Evolutionary conservation across 2,113 vertebrate genomes (phyloP), one percentile per base, ranked within the genome.

Genomic region (Lycaon pictus): DNA sequence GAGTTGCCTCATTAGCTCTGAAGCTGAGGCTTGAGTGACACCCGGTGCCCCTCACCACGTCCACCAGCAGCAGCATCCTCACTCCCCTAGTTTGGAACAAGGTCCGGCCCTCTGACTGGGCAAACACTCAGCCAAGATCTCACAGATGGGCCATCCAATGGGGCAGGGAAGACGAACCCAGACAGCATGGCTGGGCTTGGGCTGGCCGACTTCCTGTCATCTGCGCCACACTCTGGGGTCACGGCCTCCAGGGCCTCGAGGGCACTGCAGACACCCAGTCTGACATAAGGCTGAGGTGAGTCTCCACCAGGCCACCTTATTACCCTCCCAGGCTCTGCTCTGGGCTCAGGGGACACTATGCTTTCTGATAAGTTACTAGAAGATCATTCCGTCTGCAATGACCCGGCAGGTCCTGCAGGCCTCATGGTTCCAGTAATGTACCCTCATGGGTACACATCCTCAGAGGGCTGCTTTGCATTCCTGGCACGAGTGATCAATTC

Each of bases 121-220:
- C 56, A 43, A 23, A 51, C 71, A 22, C 65, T 72, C 67, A 13
- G 5, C 13, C 80, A 13, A 3, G 32, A 63, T 16, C 43, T 15
- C 7, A 25, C 29, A 7, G 55, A 74, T 0, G 9, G 25, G 43
- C 16, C 2, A 4, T 3, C 67, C 9, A 25, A 53, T 3, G 1
- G 37, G 0, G 2, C 43, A 17, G 58, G 2, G n/a, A 48, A 55
- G 62, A 1, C 2, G 43, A 43, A 32, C 13, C 81, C 19, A 10
- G 37, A 60, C 1, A 8, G 13, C 19, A 2, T 15, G 53, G 55
- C 76, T 1, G n/a, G 83, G 89, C 37, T n/a, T 0, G n/a, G 10
- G 8, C 27, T 1, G 7, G 10, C 65, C 56, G 17, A n/a, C 1
- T 8, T 17, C 37, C 80, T 43, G n/a, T 48, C 4, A 5, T 12